Evolutionary conservation across 2,113 vertebrate species (phyloP), one percentile per base, ranked within the genome.

Genomic region (Capra hircus): DNA sequence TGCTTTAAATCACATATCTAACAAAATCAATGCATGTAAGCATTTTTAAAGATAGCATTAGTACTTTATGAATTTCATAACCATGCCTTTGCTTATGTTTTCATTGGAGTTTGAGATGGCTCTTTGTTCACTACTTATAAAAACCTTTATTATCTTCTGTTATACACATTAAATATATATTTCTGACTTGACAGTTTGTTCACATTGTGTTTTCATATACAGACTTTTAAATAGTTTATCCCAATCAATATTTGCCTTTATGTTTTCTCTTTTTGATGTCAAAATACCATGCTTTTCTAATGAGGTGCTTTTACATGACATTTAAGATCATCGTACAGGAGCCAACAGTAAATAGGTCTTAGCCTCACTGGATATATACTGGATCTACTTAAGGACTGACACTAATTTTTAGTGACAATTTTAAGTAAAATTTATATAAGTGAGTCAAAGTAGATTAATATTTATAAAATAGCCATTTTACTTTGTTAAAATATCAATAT

Each of bases 391-490:
- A 84, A 67, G 64, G 81, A 88, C 4, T 40, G 30, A 40, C 40
- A 40, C 2, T 78, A 45, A 78, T 53, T 95, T 94, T 80, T 90
- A 91, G 45, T 88, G 85, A 33, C 80, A 83, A 71, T 77, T 95
- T 80, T 83, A 91, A 52, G 88, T 88, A 36, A 85, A 86, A 57
- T 89, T 78, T 90, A 60, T 64, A 43, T 53, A 91, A 67, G 25
- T 82, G 55, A 0, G 2, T 87, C 28, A 97, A 78, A 48, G 77
- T 71, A 92, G 10, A 48, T 71, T 50, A 86, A 85, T 86, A 62
- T 84, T 92, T 94, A 80, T 94, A 57, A 77, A 92, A 88, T 64
- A 48, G 84, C 8, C 7, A 87, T 64, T 96, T 94, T 91, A 52
- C 14, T 97, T 94, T 88, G 11, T 62, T 62, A 92, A 87, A 87